These are phyloP conservation scores for Cepphus grylle DNA, from an alignment of 2,113 vertebrate genomes.

Conservation along the genomic window DNA sequence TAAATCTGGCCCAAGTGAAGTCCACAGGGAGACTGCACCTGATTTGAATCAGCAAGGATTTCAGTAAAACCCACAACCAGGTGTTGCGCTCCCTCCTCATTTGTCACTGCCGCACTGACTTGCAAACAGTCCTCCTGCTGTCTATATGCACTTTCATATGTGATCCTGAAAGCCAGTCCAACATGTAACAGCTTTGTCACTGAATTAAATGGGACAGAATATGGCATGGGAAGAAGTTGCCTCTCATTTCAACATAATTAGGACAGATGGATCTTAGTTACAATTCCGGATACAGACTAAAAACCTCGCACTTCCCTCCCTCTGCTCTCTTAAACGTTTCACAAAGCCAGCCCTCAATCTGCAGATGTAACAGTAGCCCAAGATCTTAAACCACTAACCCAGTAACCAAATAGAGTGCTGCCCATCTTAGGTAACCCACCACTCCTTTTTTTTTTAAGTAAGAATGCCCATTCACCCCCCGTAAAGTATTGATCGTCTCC, in stretches of 20 bases:
- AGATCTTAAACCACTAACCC: background rate
- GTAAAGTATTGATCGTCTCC: conserved; percentile 16
- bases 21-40: background rate
- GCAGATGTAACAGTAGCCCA: background rate
- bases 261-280: background rate
- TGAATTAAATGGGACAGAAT: background rate
- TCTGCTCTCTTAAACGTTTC: background rate
- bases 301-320: background rate
- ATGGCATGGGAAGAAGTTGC: background rate
- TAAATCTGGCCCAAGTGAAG: background rate
- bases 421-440: background rate
- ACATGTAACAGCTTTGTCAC: background rate
- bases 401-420: background rate
- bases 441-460: background rate
- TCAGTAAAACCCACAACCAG: background rate
- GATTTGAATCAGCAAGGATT: background rate
- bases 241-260: background rate
- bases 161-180: background rate
- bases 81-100: background rate
- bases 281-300: background rate
- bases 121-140: background rate
- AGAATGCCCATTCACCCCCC: background rate
- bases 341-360: background rate
- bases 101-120: background rate
- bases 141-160: background rate